Evolutionary conservation across 2,888 invertebrate species (phyloP), one percentile per base, ranked within the genome.

Genomic region (Cerastis leucographa): DNA sequence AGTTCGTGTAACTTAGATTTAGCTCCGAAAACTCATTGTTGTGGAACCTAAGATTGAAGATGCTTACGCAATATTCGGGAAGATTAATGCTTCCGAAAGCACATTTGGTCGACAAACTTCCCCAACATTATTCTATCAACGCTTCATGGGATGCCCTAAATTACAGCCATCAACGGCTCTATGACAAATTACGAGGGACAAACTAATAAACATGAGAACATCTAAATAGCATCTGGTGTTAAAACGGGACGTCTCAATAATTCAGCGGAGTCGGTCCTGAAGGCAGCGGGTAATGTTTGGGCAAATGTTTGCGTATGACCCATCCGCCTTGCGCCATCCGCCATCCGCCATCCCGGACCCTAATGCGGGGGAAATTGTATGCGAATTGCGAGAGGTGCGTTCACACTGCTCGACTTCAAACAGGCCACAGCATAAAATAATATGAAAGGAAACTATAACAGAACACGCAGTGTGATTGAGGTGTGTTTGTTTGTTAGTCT

Each of bases 131-230:
- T 90, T 85, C 86, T 89, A 86, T 88, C 90, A 89, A 91, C 91
- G 90, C 85, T 91, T 73, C 77, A 80, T 84, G 86, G 84, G 77
- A 80, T 75, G 78, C 75, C 59, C 91, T 93, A 93, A 94, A 95
- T 94, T 92, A 94, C 90, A 86, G 90, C 91, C 91, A 94, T 95
- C 94, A 94, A 91, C 93, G 91, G 86, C 88, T 87, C 91, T 91
- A 93, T 95, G 95, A 96, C 95, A 95, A 94, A 95, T 94, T 91
- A 90, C 91, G 83, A 85, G 92, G 91, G 92, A 90, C 91, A 87
- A 90, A 91, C 91, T 93, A 93, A 94, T 92, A 93, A 91, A 91
- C 91, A 89, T 86, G 89, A 90, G 89, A 90, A 89, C 91, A 91
- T 91, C 91, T 92, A 91, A 91, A 92, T 91, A 92, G 92, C 95